Conservation (phyloP, 2,888 invertebrate genomes). For the Aphodius granarius region DNA sequence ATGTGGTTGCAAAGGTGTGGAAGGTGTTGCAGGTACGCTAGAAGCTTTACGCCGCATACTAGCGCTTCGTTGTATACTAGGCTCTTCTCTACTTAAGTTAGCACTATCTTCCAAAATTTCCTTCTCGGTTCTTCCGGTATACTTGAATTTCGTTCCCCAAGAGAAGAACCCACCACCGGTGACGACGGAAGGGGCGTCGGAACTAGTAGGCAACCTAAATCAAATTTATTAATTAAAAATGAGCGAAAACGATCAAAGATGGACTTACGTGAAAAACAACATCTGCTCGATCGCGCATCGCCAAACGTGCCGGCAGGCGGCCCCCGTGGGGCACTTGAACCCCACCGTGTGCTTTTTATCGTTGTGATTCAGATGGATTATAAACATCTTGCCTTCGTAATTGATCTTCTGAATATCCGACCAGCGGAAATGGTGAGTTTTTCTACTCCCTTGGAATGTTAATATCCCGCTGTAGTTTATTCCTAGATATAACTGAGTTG, state of each 20-base stretch:
- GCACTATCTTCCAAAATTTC: slow-evolving; percentile 86
- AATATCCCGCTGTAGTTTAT: slow-evolving; percentile 95
- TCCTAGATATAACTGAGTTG: slow-evolving; percentile 89
- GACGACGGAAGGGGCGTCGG: slow-evolving; percentile 80
- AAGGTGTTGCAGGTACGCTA: slow-evolving; percentile 85
- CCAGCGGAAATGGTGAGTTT: slow-evolving; percentile 96
- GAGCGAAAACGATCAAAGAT: not conserved
- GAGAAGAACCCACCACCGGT: slow-evolving; percentile 91
- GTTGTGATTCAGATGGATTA: slow-evolving; percentile 88
- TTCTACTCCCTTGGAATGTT: slow-evolving; percentile 90
- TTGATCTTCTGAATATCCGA: slow-evolving; percentile 93
- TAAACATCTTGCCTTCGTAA: slow-evolving; percentile 97
- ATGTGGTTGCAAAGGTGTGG: slow-evolving; percentile 76
- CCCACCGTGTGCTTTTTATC: slow-evolving; percentile 95
- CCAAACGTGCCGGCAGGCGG: slow-evolving; percentile 95
- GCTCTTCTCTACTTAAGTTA: slow-evolving; percentile 64
- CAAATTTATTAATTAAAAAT: slow-evolving; percentile 1
- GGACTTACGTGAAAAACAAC: slow-evolving; percentile 93
- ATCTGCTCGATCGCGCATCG: slow-evolving; percentile 97
- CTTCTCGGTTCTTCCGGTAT: slow-evolving; percentile 87
- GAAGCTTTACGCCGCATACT: slow-evolving; percentile 75
- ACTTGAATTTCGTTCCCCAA: slow-evolving; percentile 92
- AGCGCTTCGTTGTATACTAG: slow-evolving; percentile 56
- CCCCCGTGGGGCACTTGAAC: slow-evolving; percentile 91
- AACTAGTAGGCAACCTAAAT: slow-evolving; percentile 79